A percentile compares a stretch with the other conserved stretches of the same genome.
phyloP scores from a whole-genome alignment of 2,888 invertebrate species.

The Macrosoma leucophasiata region DNA sequence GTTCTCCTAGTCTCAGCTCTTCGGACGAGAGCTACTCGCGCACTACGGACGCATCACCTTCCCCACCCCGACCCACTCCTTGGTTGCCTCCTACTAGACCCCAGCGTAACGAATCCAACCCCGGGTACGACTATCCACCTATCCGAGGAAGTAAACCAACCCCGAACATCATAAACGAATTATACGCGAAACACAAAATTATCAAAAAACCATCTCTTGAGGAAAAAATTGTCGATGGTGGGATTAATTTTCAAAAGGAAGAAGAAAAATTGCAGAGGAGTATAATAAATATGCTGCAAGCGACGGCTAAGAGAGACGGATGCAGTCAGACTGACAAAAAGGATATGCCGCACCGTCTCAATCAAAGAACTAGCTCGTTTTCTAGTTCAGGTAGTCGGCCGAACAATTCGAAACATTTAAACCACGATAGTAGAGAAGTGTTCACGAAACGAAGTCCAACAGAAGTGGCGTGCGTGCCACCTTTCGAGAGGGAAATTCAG shows the following conservation, averaged over 20 bases:
- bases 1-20: constrained; percentile 88
- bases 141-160: constrained; percentile 61
- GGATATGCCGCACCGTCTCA: constrained; percentile 60
- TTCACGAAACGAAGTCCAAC: constrained; percentile 66
- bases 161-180: constrained; percentile 52
- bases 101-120: constrained; percentile 71
- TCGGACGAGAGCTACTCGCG: constrained; percentile 90
- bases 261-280: constrained; percentile 67
- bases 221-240: constrained; percentile 56
- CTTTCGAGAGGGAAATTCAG: constrained; percentile 88
- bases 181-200: constrained; percentile 61
- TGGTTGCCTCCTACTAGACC: constrained; percentile 64
- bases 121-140: constrained; percentile 76
- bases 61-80: constrained; percentile 74
- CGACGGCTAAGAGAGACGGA: constrained; percentile 77
- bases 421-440: constrained; percentile 64
- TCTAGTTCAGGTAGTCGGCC: constrained; percentile 71
- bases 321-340: constrained; percentile 81
- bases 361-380: constrained; percentile 66
- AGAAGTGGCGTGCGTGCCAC: constrained; percentile 74
- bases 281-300: constrained; percentile 70
- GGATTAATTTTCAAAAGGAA: constrained; percentile 58
- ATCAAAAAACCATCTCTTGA: constrained; percentile 57
- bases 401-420: constrained; percentile 71
- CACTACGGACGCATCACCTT: constrained; percentile 82